phyloP scores from a whole-genome alignment of 2,113 vertebrate genomes.

The Philantomba maxwellii region DNA sequence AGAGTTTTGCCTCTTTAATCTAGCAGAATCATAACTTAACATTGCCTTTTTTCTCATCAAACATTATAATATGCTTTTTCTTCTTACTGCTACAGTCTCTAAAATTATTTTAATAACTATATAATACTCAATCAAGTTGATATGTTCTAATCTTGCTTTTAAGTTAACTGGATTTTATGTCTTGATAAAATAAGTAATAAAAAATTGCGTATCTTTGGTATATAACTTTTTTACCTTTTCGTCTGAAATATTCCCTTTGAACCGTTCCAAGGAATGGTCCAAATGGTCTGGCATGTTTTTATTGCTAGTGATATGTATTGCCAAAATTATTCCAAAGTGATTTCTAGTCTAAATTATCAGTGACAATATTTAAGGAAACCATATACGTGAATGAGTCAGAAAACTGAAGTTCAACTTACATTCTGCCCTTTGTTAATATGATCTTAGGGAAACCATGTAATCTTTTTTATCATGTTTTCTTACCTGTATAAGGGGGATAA shows the following conservation, averaged over 20 bases:
- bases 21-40: not conserved
- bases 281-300: not conserved
- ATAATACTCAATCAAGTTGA: not conserved
- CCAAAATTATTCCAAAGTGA: not conserved
- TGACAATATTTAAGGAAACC: not conserved
- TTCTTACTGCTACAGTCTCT: not conserved
- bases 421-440: not conserved
- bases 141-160: not conserved
- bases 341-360: not conserved
- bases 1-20: not conserved
- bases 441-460: not conserved
- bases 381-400: not conserved
- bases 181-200: not conserved
- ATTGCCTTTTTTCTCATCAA: not conserved
- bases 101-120: not conserved
- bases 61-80: not conserved
- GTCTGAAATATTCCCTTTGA: not conserved
- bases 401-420: not conserved
- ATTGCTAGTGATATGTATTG: not conserved
- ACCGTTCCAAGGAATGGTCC: not conserved
- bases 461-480: not conserved
- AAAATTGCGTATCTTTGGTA: not conserved
- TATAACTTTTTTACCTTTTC: not conserved
- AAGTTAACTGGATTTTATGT: conserved; percentile 10
- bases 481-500: not conserved